phyloP scores from a whole-genome alignment of 2,797 vertebrate species.

The Setipinna tenuifilis region DNA sequence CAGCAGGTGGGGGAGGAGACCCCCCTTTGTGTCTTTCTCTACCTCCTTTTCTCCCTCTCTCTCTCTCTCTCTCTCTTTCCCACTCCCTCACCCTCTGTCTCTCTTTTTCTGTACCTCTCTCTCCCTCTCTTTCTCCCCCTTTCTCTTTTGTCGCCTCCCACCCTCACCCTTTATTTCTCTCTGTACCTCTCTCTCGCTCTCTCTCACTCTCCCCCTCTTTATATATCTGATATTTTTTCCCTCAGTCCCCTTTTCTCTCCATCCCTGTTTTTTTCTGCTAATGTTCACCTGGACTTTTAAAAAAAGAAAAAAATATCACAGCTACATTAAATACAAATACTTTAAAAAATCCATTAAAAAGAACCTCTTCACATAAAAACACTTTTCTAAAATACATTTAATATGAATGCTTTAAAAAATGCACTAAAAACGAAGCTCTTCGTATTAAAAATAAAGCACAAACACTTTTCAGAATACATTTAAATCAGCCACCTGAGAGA shows the following conservation, averaged over 20 bases:
- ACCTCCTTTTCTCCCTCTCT: not conserved
- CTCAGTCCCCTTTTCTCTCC: no score
- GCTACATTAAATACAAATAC: not conserved
- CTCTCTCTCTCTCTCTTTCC: not conserved
- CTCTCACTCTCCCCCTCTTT: no score
- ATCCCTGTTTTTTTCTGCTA: no score
- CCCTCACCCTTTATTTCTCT: not conserved
- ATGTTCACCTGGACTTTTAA: no score
- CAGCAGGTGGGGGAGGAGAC: conserved; percentile 2
- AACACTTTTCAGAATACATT: conserved; percentile 3
- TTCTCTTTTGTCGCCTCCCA: not conserved
- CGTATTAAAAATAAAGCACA: not conserved
- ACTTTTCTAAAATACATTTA: no score
- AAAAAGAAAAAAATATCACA: not conserved
- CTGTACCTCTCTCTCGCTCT: no score
- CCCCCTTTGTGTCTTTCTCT: not conserved
- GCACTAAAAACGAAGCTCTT: not conserved
- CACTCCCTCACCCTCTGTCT: not conserved
- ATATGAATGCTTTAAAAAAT: not conserved
- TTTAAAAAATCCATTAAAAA: no score
- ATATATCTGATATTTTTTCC: no score
- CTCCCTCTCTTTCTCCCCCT: not conserved
- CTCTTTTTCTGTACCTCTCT: not conserved
- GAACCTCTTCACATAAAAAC: no score
- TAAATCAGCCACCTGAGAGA: not conserved